Conservation (phyloP, 2,113 vertebrate genomes). For the Panthera uncia region DNA sequence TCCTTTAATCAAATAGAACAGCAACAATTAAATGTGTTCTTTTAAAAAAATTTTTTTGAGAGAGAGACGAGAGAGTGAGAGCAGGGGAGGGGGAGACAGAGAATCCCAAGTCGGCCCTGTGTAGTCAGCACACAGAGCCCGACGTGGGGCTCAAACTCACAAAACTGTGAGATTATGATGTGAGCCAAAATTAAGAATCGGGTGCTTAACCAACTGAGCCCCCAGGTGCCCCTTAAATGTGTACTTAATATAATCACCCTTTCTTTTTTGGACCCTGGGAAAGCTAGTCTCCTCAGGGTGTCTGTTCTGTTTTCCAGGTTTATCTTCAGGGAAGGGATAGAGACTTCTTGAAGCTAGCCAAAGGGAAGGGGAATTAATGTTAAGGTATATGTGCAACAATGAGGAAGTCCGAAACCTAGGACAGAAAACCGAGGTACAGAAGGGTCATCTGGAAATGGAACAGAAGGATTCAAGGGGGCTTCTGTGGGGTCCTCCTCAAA, state of each 20-base stretch:
- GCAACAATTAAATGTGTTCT: constrained; percentile 3
- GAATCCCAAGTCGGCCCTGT: too few species aligned
- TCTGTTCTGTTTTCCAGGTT: neutral
- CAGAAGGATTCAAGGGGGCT: neutral
- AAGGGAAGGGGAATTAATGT: neutral
- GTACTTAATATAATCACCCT: constrained; percentile 1
- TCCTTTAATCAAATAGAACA: constrained; percentile 61
- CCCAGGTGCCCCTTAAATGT: neutral
- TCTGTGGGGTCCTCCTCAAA: neutral
- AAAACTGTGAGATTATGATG: too few species aligned
- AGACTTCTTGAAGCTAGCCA: neutral
- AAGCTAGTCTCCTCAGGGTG: neutral
- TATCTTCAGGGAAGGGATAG: neutral
- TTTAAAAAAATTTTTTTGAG: neutral
- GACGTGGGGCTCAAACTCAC: too few species aligned
- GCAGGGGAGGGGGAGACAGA: too few species aligned
- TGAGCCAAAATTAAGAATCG: too few species aligned
- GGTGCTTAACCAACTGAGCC: too few species aligned
- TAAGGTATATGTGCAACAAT: neutral
- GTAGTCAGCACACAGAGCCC: too few species aligned
- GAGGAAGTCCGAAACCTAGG: neutral
- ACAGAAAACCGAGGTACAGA: neutral
- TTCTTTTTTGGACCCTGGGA: neutral
- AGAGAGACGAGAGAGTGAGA: too few species aligned
- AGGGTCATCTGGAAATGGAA: neutral